Evolutionary conservation across 2,113 vertebrate genomes (phyloP), one percentile per base, ranked within the genome.

Genomic region (Panthera tigris): DNA sequence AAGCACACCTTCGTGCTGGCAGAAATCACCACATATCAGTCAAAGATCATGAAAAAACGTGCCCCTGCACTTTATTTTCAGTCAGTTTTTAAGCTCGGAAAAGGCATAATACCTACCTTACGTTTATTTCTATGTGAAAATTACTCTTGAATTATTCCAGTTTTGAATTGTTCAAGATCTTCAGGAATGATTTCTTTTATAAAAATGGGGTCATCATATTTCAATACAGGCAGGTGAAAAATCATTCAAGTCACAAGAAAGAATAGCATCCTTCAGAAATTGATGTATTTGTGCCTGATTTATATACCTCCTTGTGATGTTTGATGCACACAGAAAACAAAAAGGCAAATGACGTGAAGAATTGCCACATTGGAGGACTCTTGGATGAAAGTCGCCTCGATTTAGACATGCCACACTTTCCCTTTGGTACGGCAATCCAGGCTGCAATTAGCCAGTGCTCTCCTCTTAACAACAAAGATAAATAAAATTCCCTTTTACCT

Each of bases 381-480:
- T 15, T 45, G 55, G 29, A 8, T 8, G 15, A 39, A 69, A 23
- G 18, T 36, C 52, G 3, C 3, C 41, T 45, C 52, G 73, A 14
- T 23, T 29, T 21, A 18, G 21, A 14, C n/a, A 9, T 19, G 33
- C 29, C n/a, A 0, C 10, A 10, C 82, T 36, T 66, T 73, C 41
- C 27, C 12, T 52, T 23, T 41, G 36, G 52, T 63, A 33, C n/a
- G 27, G 7, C 6, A 79, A 15, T 41, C 41, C 12, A 6, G 8
- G 4, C 36, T 16, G 1, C 50, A 21, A 18, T 4, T 25, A 13
- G 45, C 45, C 1, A 10, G 45, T 4, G 3, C 25, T 27, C 7
- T 7, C 25, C 31, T 7, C 50, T 79, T 41, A 9, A 13, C 0
- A 21, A n/a, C 7, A 29, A 21, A 80, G 39, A 36, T 21, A 23